These are phyloP conservation scores for Thomomys bottae DNA, from an alignment of 2,113 vertebrate genomes.

Conservation along the genomic window DNA sequence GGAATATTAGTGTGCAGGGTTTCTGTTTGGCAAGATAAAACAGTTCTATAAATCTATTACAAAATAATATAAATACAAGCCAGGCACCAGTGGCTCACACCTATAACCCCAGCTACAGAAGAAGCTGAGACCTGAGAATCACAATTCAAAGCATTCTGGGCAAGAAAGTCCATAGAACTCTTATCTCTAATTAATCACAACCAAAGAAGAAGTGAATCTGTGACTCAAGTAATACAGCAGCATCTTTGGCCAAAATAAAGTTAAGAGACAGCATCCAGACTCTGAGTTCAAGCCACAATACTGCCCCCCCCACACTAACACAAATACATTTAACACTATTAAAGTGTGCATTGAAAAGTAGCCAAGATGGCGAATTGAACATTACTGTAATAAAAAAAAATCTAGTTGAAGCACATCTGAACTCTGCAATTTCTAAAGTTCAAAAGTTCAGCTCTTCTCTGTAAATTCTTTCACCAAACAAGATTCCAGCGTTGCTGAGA, in stretches of 20 bases:
- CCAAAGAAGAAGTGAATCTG: too few species aligned
- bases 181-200: too few species aligned
- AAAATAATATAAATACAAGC: background rate
- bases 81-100: too few species aligned
- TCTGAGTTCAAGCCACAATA: too few species aligned
- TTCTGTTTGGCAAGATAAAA: background rate
- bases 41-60: background rate
- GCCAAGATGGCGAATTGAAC: background rate
- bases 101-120: too few species aligned
- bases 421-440: slow-evolving; percentile 52
- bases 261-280: too few species aligned
- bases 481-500: slow-evolving; percentile 52
- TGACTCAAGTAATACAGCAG: too few species aligned
- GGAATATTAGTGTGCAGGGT: background rate
- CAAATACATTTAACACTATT: background rate
- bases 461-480: slow-evolving; percentile 43
- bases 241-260: too few species aligned
- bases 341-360: background rate
- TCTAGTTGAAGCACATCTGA: background rate
- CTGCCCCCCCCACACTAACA: too few species aligned
- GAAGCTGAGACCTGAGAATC: too few species aligned
- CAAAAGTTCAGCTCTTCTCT: slow-evolving; percentile 49
- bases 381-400: background rate
- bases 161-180: too few species aligned
- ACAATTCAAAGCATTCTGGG: too few species aligned